Evolutionary conservation across 2,113 vertebrate species (phyloP).

Genomic region (Phyllopteryx taeniolatus): DNA sequence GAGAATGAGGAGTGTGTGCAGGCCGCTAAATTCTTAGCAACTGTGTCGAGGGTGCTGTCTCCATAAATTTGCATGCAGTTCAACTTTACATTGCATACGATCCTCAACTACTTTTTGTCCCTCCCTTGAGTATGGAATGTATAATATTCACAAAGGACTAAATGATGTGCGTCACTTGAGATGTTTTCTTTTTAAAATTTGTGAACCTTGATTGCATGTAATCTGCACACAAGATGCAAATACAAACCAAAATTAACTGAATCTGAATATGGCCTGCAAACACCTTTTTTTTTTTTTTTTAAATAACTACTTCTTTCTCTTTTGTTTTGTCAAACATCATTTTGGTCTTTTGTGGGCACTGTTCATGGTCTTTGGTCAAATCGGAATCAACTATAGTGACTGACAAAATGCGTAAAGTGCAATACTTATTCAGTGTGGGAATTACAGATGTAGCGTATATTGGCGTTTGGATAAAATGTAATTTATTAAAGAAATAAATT

Average conservation of each 20-base stretch:
- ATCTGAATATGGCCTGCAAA: neutral
- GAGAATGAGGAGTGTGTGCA: slow-evolving; percentile 19
- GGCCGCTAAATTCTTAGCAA: neutral
- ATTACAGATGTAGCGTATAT: too few species aligned
- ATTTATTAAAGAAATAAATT: too few species aligned
- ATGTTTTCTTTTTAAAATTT: neutral
- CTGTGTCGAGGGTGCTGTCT: slow-evolving; percentile 45
- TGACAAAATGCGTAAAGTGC: too few species aligned
- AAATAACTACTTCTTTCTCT: too few species aligned
- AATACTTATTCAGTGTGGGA: too few species aligned
- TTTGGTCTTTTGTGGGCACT: too few species aligned
- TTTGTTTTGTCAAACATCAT: too few species aligned
- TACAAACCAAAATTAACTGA: neutral
- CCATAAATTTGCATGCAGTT: slow-evolving; percentile 52
- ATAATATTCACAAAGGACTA: slow-evolving; percentile 16
- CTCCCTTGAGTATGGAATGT: slow-evolving; percentile 44
- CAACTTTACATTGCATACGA: slow-evolving; percentile 44
- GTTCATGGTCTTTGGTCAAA: too few species aligned
- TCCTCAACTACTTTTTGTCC: slow-evolving; percentile 41
- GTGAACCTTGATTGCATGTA: neutral
- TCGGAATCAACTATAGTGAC: too few species aligned
- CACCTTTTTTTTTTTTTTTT: too few species aligned
- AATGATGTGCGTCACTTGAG: neutral
- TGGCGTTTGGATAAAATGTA: too few species aligned
- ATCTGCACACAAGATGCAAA: neutral